Percentiles rank a stretch among this genome's conserved stretches.
These are phyloP conservation scores for Cistogaster globosa DNA, from an alignment of 2,888 invertebrate species.

Conservation along the genomic window DNA sequence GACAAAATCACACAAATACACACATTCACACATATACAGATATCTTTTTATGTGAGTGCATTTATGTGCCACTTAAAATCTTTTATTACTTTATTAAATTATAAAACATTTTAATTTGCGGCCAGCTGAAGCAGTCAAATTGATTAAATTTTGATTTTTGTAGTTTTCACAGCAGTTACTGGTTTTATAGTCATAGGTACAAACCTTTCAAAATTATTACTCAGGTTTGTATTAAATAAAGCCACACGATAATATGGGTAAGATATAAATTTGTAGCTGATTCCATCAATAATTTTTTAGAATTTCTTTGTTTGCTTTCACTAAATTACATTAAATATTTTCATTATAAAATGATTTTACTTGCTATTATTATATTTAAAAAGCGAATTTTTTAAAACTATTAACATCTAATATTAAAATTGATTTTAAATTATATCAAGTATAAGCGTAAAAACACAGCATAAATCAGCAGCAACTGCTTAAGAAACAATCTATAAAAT, in stretches of 20 bases:
- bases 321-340: too few species aligned
- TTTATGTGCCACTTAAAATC: not conserved
- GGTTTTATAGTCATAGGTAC: too few species aligned
- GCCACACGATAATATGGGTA: not conserved
- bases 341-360: not conserved
- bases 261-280: not conserved
- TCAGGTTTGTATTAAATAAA: not conserved
- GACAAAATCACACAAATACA: constrained; percentile 1
- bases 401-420: too few species aligned
- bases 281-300: not conserved
- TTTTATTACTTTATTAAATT: not conserved
- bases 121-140: not conserved
- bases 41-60: not conserved
- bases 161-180: constrained; percentile 14
- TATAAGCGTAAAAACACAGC: too few species aligned
- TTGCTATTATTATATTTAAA: too few species aligned
- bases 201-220: too few species aligned
- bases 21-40: not conserved
- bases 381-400: too few species aligned
- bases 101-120: not conserved
- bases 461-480: too few species aligned
- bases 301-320: not conserved
- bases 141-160: not conserved
- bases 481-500: too few species aligned
- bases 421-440: too few species aligned